phyloP scores from a whole-genome alignment of 2,113 vertebrate species.

The Phrynocephalus versicolor region DNA sequence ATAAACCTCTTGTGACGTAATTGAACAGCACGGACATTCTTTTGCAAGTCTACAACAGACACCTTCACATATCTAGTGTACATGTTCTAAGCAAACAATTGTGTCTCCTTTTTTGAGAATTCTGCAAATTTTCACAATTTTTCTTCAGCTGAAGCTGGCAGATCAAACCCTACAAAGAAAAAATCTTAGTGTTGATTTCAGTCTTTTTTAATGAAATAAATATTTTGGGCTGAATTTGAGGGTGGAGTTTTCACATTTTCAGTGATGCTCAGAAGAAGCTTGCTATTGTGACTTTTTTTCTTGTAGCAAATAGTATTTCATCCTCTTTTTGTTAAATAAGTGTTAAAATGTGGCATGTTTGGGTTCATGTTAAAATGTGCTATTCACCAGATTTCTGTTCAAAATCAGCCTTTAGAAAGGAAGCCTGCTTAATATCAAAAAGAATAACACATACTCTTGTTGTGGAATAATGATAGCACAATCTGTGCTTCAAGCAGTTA shows the following conservation, averaged over 20 bases:
- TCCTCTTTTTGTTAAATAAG: conserved; percentile 20
- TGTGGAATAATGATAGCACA: conserved; percentile 56
- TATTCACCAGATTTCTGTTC: conserved; percentile 27
- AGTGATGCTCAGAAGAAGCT: conserved; percentile 11
- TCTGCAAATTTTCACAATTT: background rate
- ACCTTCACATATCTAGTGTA: background rate
- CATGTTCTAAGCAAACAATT: background rate
- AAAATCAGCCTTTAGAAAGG: conserved; percentile 47
- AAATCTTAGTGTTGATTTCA: background rate
- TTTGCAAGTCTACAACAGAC: background rate
- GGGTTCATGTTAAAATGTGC: conserved; percentile 50
- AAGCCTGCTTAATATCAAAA: conserved; percentile 60
- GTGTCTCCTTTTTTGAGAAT: background rate
- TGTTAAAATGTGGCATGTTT: conserved; percentile 39
- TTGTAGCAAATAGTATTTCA: background rate
- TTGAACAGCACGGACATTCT: background rate
- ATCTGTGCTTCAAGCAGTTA: conserved; percentile 65
- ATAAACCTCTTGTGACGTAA: background rate
- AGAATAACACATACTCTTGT: conserved; percentile 58
- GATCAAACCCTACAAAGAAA: background rate
- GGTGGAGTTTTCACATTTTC: conserved; percentile 11
- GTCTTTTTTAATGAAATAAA: conserved; percentile 7
- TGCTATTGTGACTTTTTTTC: conserved; percentile 1
- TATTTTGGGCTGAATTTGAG: background rate
- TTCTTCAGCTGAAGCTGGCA: background rate